Evolutionary conservation across 2,888 invertebrate species (phyloP), one percentile per base, ranked within the genome.

Genomic region (Vesta saturnalis): DNA sequence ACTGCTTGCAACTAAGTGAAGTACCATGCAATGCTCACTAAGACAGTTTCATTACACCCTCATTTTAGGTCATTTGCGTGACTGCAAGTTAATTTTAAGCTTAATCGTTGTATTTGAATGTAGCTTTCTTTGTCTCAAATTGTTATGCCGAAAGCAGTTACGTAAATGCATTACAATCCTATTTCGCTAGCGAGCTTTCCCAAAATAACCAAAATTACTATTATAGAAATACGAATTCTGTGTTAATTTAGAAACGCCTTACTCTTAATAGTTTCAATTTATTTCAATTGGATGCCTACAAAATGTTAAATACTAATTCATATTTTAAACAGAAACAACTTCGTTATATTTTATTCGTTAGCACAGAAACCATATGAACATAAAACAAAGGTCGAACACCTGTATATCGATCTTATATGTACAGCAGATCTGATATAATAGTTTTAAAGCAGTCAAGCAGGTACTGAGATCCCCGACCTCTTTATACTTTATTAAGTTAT

Each of bases 371-470:
- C 52, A 52, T 52, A 52, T 52, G 52, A 52, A 52, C 52, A 52
- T 58, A 58, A n/a, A 58, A 43, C 43, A 43, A 58, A 58, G 57
- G 57, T 58, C 57, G 57, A 58, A 58, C 57, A 58, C 57, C 57
- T 58, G 57, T 58, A 58, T 52, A 52, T 52, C 52, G 52, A 52
- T 52, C 52, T 52, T 19, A 52, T 52, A 52, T 21, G 52, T 52
- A 52, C 52, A 52, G 52, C 19, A 52, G 52, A 52, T 52, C 52
- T 52, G 52, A 52, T 52, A 52, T 52, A 52, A 52, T 52, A 52
- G 52, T 52, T 52, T 52, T 52, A 52, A 52, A 52, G 52, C 52
- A 52, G 52, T 52, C 52, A 19, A 52, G 52, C 52, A 52, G 52
- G 52, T 52, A 52, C 21, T 19, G 19, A 52, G 52, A 52, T 52